Evolutionary conservation across 2,888 invertebrate species (phyloP), one percentile per base, ranked within the genome.

Genomic region (Willowsia nigromaculata): DNA sequence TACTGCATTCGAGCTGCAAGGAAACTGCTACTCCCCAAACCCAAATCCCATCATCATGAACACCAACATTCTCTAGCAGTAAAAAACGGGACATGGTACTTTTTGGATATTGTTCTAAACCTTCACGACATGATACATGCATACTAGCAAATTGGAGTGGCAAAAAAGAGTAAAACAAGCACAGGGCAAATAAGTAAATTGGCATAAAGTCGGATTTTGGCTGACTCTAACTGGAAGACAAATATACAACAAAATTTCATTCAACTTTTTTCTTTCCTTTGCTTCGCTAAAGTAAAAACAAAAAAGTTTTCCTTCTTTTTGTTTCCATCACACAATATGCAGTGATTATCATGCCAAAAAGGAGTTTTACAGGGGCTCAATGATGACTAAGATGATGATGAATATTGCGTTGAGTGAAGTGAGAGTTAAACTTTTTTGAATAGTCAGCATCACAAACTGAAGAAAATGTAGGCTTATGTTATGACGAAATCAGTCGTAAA

Each of bases 401-500:
- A 65, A 18, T 37, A 18, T 65, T 18, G 37, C 18, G 33, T 65
- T 65, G 15, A 33, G 65, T 65, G 65, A 65, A 30, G 33, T 65
- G 18, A n/a, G 37, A 65, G 25, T 33, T 37, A 37, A 65, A 65
- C 71, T 71, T 71, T 74, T 22, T 74, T 25, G 18, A 25, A 25
- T 25, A 47, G 25, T 74, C 37, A 25, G 40, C 40, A 18, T 37
- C 27, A 11, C 74, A 22, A 43, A 13, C 4, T 13, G 15, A 6
- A 13, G 27, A 62, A 37, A 30, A 3, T 33, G 62, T 33, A 62
- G 62, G 15, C 59, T 59, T 59, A 59, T 27, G 25, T 11, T 59
- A 59, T 68, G 68, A 43, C 40, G 71, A 71, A 68, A 68, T n/a
- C 27, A 76, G 47, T 50, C 47, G 50, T n/a, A 47, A 50, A 62